These are phyloP conservation scores for Enteromius viviparus DNA, from an alignment of 2,797 vertebrate species.

Conservation along the genomic window DNA sequence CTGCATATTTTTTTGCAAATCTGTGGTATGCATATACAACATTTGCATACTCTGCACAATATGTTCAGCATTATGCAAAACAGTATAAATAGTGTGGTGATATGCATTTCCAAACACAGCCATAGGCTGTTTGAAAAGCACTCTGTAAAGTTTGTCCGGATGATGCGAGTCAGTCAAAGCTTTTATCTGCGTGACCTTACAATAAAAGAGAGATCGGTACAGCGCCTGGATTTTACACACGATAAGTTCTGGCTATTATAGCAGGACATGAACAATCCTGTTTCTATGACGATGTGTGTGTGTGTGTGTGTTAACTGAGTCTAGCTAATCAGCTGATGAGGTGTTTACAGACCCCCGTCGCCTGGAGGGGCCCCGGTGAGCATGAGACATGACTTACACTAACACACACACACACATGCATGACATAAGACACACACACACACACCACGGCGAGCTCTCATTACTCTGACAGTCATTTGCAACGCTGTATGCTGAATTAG, in stretches of 20 bases:
- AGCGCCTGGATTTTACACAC: background rate
- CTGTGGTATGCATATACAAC: background rate
- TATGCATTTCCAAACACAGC: conserved; percentile 6
- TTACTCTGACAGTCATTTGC: conserved; percentile 78
- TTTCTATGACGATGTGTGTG: conserved; percentile 46
- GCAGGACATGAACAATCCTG: conserved; percentile 27
- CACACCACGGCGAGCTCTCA: conserved; percentile 71
- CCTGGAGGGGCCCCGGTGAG: conserved; percentile 81
- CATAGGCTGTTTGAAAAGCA: background rate
- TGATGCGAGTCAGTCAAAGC: background rate
- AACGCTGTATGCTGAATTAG: conserved; percentile 77
- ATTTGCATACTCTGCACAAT: background rate
- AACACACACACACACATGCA: conserved; percentile 58
- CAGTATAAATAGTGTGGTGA: background rate
- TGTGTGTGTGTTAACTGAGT: conserved; percentile 58
- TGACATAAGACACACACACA: conserved; percentile 32
- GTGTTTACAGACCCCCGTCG: conserved; percentile 82
- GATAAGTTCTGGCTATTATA: conserved; percentile 11
- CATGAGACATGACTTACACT: conserved; percentile 73
- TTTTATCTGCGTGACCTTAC: background rate
- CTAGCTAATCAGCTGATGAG: conserved; percentile 83
- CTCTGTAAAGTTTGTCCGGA: background rate
- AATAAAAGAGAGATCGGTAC: background rate
- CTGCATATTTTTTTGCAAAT: background rate
- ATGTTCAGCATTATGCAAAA: conserved; percentile 4